phyloP scores from a whole-genome alignment of 2,113 vertebrate genomes.

The Poeciliopsis turrubarensis region DNA sequence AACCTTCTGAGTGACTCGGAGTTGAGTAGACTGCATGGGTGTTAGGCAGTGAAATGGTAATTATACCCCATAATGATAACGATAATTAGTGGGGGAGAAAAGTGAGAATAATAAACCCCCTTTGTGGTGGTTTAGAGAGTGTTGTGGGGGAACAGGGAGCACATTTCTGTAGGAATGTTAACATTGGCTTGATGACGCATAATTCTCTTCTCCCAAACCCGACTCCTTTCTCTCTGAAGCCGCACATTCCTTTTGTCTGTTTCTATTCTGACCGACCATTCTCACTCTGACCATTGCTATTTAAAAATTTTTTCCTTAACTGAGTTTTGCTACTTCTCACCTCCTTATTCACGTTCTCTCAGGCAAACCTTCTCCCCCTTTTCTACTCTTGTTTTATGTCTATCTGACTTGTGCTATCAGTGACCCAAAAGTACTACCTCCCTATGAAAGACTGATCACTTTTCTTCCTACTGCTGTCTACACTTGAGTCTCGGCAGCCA shows the following conservation, averaged over 20 bases:
- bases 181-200: conserved; percentile 21
- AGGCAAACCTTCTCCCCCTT: background rate
- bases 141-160: conserved; percentile 48
- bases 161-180: conserved; percentile 43
- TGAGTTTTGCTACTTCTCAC: background rate
- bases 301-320: background rate
- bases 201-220: conserved; percentile 7
- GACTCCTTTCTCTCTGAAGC: conserved; percentile 6
- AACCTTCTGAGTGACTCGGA: conserved; percentile 67
- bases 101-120: conserved; percentile 73
- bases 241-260: conserved; percentile 2
- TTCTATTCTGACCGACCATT: background rate
- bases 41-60: conserved; percentile 73
- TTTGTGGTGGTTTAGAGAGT: conserved; percentile 55
- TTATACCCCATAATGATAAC: conserved; percentile 74
- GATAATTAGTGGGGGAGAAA: conserved; percentile 75
- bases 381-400: conserved; percentile 11
- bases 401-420: conserved; percentile 38
- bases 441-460: conserved; percentile 64
- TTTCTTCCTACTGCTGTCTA: conserved; percentile 59
- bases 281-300: background rate
- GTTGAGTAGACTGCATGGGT: conserved; percentile 61
- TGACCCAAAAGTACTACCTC: conserved; percentile 25
- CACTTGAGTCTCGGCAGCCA: conserved; percentile 47
- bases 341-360: background rate